These are phyloP conservation scores for Gallinago undulata DNA, from an alignment of 2,113 vertebrate species.

Conservation along the genomic window DNA sequence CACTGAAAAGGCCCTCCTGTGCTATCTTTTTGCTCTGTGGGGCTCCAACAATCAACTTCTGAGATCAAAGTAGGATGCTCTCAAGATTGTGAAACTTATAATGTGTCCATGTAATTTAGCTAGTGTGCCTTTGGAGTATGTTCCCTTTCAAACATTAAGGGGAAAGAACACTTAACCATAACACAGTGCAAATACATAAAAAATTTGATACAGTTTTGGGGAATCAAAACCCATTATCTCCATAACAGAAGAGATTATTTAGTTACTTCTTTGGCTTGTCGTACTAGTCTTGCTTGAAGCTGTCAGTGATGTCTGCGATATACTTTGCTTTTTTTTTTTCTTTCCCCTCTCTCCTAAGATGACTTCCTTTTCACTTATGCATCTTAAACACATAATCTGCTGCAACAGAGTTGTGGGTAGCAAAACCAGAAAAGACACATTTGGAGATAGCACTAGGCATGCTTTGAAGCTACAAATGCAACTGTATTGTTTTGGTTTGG, in stretches of 20 bases:
- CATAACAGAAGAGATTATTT: slow-evolving; percentile 40
- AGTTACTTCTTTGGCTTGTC: neutral
- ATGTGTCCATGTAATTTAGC: slow-evolving; percentile 15
- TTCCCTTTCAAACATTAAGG: slow-evolving; percentile 7
- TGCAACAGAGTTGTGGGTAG: neutral
- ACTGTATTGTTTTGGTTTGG: neutral
- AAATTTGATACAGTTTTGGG: slow-evolving; percentile 40
- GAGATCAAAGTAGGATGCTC: slow-evolving; percentile 68
- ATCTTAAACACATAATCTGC: neutral
- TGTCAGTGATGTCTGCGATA: neutral
- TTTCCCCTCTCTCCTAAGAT: neutral
- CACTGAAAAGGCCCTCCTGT: slow-evolving; percentile 61
- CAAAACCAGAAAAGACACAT: neutral
- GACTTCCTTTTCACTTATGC: neutral
- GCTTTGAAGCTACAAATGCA: neutral
- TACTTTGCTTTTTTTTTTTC: neutral
- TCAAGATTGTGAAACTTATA: slow-evolving; percentile 26
- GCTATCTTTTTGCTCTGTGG: slow-evolving; percentile 47
- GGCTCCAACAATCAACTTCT: slow-evolving; percentile 56
- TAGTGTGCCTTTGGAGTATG: slow-evolving; percentile 27
- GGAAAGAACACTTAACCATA: slow-evolving; percentile 12
- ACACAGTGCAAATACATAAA: slow-evolving; percentile 9
- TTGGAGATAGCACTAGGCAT: neutral
- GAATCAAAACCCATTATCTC: slow-evolving; percentile 47
- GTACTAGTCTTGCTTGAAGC: neutral